Base-by-base conservation (phyloP, 1,140 invertebrate genomes). In the Eriocheir sinensis region DNA sequence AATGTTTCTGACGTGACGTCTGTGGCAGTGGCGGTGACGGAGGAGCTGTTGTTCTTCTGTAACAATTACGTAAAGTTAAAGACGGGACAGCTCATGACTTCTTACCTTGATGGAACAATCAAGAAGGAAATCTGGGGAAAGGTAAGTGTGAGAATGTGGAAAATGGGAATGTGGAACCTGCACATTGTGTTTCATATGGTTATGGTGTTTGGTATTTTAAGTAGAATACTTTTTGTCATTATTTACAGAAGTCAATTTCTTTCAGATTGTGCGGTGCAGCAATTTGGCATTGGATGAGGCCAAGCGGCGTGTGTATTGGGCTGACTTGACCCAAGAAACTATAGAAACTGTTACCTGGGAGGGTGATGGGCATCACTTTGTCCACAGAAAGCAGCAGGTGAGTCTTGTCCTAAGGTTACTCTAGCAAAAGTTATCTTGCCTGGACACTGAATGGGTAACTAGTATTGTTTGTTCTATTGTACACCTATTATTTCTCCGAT, bases 301-400 rank as follows among this genome's bases (percentile, higher is more conserved):
- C 0, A 93, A 93, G 53, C 30, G 30, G 3, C 36, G 93, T 32
- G 85, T 93, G 32, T 93, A 93, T 38, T 93, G 93, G 93, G 89
- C 93, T 0, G 93, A 93, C 48, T 6, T 80, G 0, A 32, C 38
- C 2, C 93, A 72, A 0, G 44, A 88, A 36, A 80, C 40, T 1
- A 60, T 93, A 1, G 85, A 93, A 15, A 32, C 85, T 72, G 60
- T 93, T 0, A 41, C 34, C 0, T 93, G 93, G 93, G 30, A 88
- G 2, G 93, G 93, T 3, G 15, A 8, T 0, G 40, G 36, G 8
- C 86, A 93, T 15, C 48, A 72, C 0, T 0, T 86, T 32, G 86
- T 93, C 9, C 21, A 92, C 32, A 79, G 48, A 41, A 4, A 85
- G 3, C 32, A 86, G 27, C 36, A 34, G 40, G 48, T 80, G 27